A percentile compares a stretch with the other conserved stretches of the same genome.
These are phyloP conservation scores for Equus przewalskii DNA, from an alignment of 2,113 vertebrate species.

Conservation along the genomic window DNA sequence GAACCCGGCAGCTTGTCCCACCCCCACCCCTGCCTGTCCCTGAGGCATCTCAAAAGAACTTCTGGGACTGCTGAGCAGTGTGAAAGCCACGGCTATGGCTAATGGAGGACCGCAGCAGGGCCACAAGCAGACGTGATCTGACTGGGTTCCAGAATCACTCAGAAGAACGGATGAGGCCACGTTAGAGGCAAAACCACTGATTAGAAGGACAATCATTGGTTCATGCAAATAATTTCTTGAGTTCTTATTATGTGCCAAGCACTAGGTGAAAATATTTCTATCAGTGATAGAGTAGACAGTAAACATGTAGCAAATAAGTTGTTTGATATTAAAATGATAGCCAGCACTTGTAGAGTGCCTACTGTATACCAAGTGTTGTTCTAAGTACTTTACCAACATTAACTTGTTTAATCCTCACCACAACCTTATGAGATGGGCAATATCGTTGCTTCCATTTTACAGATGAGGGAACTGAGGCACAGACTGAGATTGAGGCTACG, in stretches of 20 bases:
- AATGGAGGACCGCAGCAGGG: background rate
- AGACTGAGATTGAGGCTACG: background rate
- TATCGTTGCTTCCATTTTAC: background rate
- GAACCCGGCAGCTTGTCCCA: background rate
- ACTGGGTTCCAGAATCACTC: background rate
- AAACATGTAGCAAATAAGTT: background rate
- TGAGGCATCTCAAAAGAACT: background rate
- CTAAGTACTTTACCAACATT: background rate
- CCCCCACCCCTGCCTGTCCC: background rate
- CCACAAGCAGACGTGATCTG: background rate
- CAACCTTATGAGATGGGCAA: background rate
- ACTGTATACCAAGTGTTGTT: background rate
- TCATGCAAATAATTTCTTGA: background rate
- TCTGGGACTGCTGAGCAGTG: background rate
- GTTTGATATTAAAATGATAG: background rate
- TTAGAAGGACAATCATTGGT: background rate
- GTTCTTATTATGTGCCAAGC: background rate
- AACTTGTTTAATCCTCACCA: background rate
- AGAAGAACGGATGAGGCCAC: background rate
- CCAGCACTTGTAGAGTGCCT: background rate
- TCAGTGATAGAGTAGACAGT: background rate
- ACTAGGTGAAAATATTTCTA: background rate
- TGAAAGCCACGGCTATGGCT: background rate
- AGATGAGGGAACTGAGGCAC: background rate
- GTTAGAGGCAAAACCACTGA: background rate